Evolutionary conservation across 1,140 invertebrate genomes (phyloP), one percentile per base, ranked within the genome.

Genomic region (Pteromalus puparum): DNA sequence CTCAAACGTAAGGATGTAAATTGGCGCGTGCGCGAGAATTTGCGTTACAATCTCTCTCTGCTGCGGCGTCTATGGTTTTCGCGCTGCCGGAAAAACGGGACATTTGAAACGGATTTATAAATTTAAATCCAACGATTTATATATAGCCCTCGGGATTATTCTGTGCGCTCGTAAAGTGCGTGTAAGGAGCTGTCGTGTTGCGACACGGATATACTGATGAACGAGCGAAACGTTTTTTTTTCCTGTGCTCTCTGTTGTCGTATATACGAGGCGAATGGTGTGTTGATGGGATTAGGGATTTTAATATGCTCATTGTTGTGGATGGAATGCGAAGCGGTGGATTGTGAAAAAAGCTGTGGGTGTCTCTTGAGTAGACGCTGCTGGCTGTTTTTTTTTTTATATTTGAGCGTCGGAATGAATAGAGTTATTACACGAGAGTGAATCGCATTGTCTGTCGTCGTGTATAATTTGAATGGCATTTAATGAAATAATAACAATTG

Each of bases 1-100:
- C 68, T 34, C 68, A 30, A n/a, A 24, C 46, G 38, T 68, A 83
- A 83, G 73, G 81, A 77, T 77, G 65, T 83, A 70, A 83, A 83
- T 68, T 77, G 61, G 61, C 38, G 38, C 74, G 15, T 48, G 34
- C 26, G 42, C 30, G 26, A 30, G 38, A 77, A 67, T 83, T 83
- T 76, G 61, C 81, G 74, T 68, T 67, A 82, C 73, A 67, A 82
- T 82, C 53, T 61, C 53, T 53, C 5, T 61, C 21, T n/a, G n/a
- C 21, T 7, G 4, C 53, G 53, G 18, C 53, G n/a, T n/a, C n/a
- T n/a, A n/a, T 61, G 21, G 18, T 61, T 61, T 77, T 65, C 18
- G 30, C 65, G n/a, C 9, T 53, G 12, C 46, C 12, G 42, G 74
- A 53, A 76, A 65, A 78, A 67, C 53, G 53, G 53, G 15, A 67